Conservation (phyloP, 2,113 vertebrate species). For the Alectura lathami region DNA sequence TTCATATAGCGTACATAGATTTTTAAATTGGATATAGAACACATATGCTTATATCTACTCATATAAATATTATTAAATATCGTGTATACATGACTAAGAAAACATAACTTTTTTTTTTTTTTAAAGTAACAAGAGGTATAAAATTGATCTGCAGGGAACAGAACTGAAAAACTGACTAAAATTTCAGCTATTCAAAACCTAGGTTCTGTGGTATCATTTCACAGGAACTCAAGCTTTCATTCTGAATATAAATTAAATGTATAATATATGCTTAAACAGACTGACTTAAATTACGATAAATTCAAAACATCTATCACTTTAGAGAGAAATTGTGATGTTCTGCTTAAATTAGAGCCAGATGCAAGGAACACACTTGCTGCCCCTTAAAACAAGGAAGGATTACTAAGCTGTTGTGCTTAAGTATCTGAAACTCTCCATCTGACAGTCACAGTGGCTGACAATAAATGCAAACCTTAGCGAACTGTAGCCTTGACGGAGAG, state of each 20-base stretch:
- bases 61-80: neutral
- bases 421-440: neutral
- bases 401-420: neutral
- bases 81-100: too few species aligned
- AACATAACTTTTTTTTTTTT: too few species aligned
- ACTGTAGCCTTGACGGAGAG: too few species aligned
- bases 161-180: neutral
- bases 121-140: too few species aligned
- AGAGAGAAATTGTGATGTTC: neutral
- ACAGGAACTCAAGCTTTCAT: neutral
- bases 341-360: constrained; percentile 2
- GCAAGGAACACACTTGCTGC: neutral
- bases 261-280: constrained; percentile 42
- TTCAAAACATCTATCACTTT: constrained; percentile 6
- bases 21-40: neutral
- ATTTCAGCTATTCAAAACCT: constrained; percentile 45
- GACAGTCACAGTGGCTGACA: constrained; percentile 1
- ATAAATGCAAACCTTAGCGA: too few species aligned
- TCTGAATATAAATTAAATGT: constrained; percentile 16
- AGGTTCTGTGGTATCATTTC: constrained; percentile 26
- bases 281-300: constrained; percentile 26
- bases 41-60: neutral
- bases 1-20: neutral
- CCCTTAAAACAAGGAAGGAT: neutral
- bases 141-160: neutral